These are phyloP conservation scores for Scomberomorus guttatus DNA, from an alignment of 2,797 vertebrate species.

Conservation along the genomic window DNA sequence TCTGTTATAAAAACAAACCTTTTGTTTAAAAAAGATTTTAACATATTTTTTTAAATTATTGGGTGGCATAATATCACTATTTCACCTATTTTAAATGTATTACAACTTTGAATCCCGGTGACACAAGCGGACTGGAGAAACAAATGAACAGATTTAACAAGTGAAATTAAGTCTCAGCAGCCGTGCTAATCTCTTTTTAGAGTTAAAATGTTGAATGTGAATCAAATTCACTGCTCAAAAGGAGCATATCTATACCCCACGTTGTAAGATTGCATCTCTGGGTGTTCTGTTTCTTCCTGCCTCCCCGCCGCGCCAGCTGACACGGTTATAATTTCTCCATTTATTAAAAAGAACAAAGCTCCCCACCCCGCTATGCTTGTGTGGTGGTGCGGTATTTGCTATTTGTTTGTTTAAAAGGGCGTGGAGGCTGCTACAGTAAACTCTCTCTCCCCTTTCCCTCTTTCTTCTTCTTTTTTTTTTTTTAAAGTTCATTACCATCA, in stretches of 20 bases:
- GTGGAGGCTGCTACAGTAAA: constrained; percentile 55
- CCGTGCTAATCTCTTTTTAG: neutral
- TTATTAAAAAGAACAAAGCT: constrained; percentile 72
- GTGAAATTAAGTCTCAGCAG: neutral
- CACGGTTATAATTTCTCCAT: constrained; percentile 52
- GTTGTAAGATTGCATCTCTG: constrained; percentile 31
- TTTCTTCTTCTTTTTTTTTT: constrained; percentile 18
- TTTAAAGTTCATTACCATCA: constrained; percentile 66
- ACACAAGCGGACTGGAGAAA: neutral
- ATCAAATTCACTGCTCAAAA: neutral
- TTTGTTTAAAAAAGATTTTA: neutral
- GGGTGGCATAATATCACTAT: neutral
- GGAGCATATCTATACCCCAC: neutral
- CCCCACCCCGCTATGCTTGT: constrained; percentile 41
- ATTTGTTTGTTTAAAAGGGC: constrained; percentile 75
- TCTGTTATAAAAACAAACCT: neutral
- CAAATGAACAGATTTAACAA: neutral
- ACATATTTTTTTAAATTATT: no score
- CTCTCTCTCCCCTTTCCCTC: neutral
- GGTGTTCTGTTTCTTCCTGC: constrained; percentile 32
- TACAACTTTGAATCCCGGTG: neutral
- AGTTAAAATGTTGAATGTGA: neutral
- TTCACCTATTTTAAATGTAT: neutral
- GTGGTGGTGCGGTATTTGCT: constrained; percentile 63
- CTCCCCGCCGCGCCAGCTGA: constrained; percentile 31